Evolutionary conservation across 1,140 invertebrate genomes (phyloP).

Genomic region (Harlomillsia oculata): DNA sequence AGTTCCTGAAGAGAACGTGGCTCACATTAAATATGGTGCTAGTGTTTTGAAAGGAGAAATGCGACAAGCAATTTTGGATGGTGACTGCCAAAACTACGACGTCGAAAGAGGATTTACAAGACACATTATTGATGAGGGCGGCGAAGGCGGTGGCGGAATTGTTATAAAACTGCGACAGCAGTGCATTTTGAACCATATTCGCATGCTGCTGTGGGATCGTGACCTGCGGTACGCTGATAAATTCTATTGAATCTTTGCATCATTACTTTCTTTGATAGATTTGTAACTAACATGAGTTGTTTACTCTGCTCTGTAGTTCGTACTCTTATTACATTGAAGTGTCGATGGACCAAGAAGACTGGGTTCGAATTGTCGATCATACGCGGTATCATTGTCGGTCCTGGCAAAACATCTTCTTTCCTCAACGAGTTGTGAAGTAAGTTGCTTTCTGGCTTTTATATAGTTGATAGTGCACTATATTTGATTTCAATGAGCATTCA

Average conservation of each 20-base stretch:
- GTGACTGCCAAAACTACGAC: slow-evolving; percentile 75
- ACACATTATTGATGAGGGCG: slow-evolving; percentile 76
- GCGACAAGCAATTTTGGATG: slow-evolving; percentile 72
- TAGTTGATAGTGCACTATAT: neutral
- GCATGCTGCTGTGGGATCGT: slow-evolving; percentile 86
- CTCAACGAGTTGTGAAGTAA: slow-evolving; percentile 62
- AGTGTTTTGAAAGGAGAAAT: slow-evolving; percentile 79
- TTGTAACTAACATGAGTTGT: no score
- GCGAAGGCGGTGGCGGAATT: slow-evolving; percentile 60
- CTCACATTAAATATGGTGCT: slow-evolving; percentile 62
- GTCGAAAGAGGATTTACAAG: slow-evolving; percentile 86
- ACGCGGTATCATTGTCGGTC: slow-evolving; percentile 83
- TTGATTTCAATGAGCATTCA: neutral
- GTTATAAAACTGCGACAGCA: slow-evolving; percentile 75
- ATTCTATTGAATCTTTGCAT: no score
- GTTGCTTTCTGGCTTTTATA: neutral
- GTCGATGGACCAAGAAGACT: slow-evolving; percentile 90
- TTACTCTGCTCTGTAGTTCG: slow-evolving; percentile 54
- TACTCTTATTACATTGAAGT: slow-evolving; percentile 96
- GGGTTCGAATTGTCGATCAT: slow-evolving; percentile 86
- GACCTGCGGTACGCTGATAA: slow-evolving; percentile 60
- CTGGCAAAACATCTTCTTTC: slow-evolving; percentile 93
- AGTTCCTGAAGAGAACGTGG: slow-evolving; percentile 88
- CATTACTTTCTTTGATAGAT: no score
- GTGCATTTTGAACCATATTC: slow-evolving; percentile 87